These are phyloP conservation scores for Drosophila subquinaria DNA, from an alignment of 2,888 invertebrate genomes.

Conservation along the genomic window DNA sequence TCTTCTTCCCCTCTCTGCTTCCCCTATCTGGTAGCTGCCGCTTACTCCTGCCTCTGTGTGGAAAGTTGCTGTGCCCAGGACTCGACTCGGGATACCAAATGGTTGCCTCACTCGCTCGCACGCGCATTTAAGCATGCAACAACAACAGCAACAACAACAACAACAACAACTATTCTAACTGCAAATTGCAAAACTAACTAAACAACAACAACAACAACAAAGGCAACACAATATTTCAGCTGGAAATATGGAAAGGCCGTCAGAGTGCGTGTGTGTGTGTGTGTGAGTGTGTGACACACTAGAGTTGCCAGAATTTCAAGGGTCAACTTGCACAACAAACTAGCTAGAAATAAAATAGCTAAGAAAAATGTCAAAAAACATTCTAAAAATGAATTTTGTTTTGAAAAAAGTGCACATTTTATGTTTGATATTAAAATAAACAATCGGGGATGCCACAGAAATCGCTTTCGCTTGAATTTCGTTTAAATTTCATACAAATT, in stretches of 20 bases:
- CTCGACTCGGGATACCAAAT: constrained; percentile 8
- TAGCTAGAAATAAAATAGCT: not conserved
- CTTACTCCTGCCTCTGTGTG: not conserved
- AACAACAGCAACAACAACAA: constrained; percentile 27
- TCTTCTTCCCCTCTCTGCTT: too few relatives aligned
- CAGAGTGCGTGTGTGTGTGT: constrained; percentile 11
- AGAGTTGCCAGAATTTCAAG: not conserved
- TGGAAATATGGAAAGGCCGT: constrained; percentile 73
- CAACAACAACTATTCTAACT: constrained; percentile 31
- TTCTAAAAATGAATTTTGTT: too few relatives aligned
- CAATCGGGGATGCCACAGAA: too few relatives aligned
- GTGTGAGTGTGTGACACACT: constrained; percentile 5
- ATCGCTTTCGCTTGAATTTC: too few relatives aligned
- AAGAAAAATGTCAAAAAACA: not conserved
- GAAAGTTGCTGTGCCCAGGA: not conserved
- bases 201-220: constrained; percentile 47
- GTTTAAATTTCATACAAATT: too few relatives aligned
- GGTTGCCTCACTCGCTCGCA: constrained; percentile 57
- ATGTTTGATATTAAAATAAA: too few relatives aligned
- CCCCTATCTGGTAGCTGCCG: too few relatives aligned
- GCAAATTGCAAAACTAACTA: constrained; percentile 64
- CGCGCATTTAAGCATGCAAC: constrained; percentile 33
- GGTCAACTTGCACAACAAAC: not conserved
- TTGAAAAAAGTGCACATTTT: too few relatives aligned
- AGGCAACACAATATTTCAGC: constrained; percentile 67